These are phyloP conservation scores for Elgaria multicarinata DNA, from an alignment of 2,113 vertebrate genomes.

Conservation along the genomic window DNA sequence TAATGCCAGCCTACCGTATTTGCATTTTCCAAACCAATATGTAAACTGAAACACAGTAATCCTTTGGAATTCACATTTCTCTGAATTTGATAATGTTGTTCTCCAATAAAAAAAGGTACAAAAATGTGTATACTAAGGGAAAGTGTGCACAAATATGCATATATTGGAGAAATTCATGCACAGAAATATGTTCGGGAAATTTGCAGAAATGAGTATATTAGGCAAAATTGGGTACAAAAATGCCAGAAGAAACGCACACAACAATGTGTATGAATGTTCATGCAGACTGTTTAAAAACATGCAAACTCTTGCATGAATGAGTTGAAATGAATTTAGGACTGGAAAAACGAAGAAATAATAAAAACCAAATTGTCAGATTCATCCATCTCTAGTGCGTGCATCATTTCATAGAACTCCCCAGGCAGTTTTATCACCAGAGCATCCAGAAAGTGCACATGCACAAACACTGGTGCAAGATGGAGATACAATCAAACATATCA, in stretches of 20 bases:
- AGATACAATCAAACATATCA: background rate
- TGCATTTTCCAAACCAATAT: background rate
- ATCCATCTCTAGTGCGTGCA: background rate
- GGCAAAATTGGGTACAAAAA: background rate
- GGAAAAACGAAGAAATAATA: background rate
- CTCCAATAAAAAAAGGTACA: background rate
- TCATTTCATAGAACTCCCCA: background rate
- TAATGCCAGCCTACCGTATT: background rate
- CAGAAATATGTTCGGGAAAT: background rate
- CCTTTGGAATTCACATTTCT: background rate
- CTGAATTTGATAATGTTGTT: background rate
- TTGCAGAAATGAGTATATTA: background rate
- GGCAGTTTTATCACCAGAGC: background rate
- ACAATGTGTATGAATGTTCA: too few relatives aligned
- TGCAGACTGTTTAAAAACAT: too few relatives aligned
- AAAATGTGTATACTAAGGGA: background rate
- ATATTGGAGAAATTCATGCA: background rate
- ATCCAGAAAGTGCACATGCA: background rate
- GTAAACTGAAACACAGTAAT: background rate
- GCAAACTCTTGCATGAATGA: background rate
- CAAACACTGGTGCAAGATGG: too few relatives aligned
- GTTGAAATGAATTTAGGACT: background rate
- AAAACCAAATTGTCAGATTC: background rate
- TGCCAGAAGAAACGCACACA: too few relatives aligned
- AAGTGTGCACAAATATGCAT: background rate